Percentiles rank a stretch among this genome's conserved stretches.
Conservation (phyloP, 1,140 invertebrate genomes). For the Brachionus asplanchnoidis region DNA sequence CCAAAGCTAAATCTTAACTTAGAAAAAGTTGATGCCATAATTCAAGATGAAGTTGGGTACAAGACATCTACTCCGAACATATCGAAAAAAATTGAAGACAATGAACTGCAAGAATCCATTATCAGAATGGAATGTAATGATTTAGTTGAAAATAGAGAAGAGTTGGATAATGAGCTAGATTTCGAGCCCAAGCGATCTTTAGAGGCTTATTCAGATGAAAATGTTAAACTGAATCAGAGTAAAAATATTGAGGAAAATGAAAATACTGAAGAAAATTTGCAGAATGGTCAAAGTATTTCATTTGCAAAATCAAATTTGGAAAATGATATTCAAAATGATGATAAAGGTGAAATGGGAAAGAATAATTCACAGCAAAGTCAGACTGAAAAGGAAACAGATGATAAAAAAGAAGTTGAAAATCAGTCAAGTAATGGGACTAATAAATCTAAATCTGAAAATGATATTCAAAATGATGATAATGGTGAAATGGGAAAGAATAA, state of each 20-base stretch:
- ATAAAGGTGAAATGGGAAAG: not conserved
- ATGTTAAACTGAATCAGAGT: not conserved
- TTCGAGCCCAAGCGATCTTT: not conserved
- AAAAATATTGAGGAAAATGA: not conserved
- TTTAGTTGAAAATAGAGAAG: not conserved
- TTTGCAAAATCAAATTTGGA: not conserved
- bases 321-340: not conserved
- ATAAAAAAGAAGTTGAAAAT: not conserved
- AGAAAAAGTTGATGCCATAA: not conserved
- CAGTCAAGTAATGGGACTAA: too few species aligned
- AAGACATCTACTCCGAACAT: conserved; percentile 10
- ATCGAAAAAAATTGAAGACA: conserved; percentile 2
- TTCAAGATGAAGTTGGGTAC: not conserved
- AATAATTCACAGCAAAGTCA: not conserved
- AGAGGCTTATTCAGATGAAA: not conserved
- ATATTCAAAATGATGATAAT: not conserved
- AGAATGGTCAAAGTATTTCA: too few species aligned
- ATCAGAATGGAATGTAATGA: not conserved
- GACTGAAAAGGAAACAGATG: not conserved
- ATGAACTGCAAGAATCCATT: conserved; percentile 7
- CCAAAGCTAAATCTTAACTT: not conserved
- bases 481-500: not conserved
- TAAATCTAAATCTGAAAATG: not conserved
- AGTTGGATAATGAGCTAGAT: not conserved
- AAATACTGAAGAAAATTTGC: not conserved